These are phyloP conservation scores for Ennomos erosarius DNA, from an alignment of 2,888 invertebrate genomes.

Conservation along the genomic window DNA sequence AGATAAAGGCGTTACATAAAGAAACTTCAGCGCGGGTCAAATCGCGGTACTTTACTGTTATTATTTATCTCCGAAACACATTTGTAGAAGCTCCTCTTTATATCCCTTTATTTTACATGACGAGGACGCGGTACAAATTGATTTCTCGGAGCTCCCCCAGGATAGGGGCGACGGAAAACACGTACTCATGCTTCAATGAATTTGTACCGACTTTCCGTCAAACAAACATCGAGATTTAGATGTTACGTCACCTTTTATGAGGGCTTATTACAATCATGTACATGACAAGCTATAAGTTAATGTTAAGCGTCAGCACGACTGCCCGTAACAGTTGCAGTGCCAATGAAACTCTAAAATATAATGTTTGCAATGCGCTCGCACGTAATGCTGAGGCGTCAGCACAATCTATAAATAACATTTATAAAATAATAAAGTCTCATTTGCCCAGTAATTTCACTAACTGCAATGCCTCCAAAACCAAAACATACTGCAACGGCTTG, in stretches of 20 bases:
- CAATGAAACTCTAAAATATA: too few species aligned
- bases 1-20: slow-evolving; percentile 61
- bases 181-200: slow-evolving; percentile 48
- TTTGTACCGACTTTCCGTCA: slow-evolving; percentile 41
- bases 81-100: slow-evolving; percentile 58
- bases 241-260: slow-evolving; percentile 18
- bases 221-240: slow-evolving; percentile 27
- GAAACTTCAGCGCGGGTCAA: slow-evolving; percentile 62
- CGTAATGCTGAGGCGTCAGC: too few species aligned
- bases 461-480: too few species aligned
- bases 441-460: too few species aligned
- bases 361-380: too few species aligned
- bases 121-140: slow-evolving; percentile 60
- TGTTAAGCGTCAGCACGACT: too few species aligned
- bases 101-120: slow-evolving; percentile 67
- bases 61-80: slow-evolving; percentile 70
- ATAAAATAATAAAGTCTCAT: too few species aligned
- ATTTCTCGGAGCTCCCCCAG: slow-evolving; percentile 52
- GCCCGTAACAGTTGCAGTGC: too few species aligned
- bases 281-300: too few species aligned
- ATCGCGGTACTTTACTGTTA: slow-evolving; percentile 67
- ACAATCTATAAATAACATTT: too few species aligned
- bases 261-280: slow-evolving; percentile 15
- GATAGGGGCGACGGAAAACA: slow-evolving; percentile 49
- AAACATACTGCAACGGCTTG: too few species aligned